Base-by-base conservation (phyloP, 2,888 invertebrate genomes). In the Dendrolimus houi region DNA sequence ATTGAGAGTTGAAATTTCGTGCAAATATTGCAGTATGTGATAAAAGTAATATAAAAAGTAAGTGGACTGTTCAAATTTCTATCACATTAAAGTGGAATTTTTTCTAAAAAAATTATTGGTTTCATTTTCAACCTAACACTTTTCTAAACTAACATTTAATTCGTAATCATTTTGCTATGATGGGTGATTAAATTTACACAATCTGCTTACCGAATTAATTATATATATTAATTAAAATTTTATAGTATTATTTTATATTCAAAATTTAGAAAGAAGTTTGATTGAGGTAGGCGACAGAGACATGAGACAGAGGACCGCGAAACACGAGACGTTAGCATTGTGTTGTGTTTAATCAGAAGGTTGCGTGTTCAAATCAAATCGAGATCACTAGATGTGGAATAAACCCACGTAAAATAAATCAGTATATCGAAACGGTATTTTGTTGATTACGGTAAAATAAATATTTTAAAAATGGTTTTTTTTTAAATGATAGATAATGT, bases 1-100 rank as follows among this genome's bases (percentile, higher is more conserved):
- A 3, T 17, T 17, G 17, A 17, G 17, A 29, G 6, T 29, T 29
- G 29, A 29, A 29, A 29, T 29, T 29, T 29, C 29, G 29, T 29
- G 29, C 29, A 29, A 29, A 29, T 29, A 17, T 17, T 17, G 17
- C 1, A 17, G 17, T 42, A 55, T 52, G 52, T 56, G 9, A 57
- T 52, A 58, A 55, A 10, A 53, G 47, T 57, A 53, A 56, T 54
- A 58, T 52, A 73, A 63, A 71, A 73, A 62, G 86, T 87, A 87
- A 87, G 86, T 87, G 85, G 87, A 87, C 81, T 87, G 87, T 87
- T 87, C 72, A 81, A 84, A 81, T 87, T 85, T 70, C 29, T 83
- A 83, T 86, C 85, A 85, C 83, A 87, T 83, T 87, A 87, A 88
- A 87, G 60, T 64, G 61, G 60, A 67, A 59, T 68, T 70, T 70